Conservation (phyloP, 2,797 vertebrate species). For the Onychomys torridus region DNA sequence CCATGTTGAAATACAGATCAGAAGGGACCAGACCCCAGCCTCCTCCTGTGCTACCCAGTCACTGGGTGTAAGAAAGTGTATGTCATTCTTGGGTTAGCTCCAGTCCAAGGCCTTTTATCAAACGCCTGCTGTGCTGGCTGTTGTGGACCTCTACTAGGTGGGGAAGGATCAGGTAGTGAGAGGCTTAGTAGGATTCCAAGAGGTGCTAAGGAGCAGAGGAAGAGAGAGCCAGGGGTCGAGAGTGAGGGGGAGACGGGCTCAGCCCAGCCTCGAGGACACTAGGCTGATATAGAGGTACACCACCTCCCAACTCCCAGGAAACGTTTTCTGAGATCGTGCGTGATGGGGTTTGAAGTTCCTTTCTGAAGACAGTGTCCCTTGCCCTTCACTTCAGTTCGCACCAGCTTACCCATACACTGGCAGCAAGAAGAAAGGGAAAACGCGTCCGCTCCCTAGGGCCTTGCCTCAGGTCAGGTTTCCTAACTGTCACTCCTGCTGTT, state of each 20-base stretch:
- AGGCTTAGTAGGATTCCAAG: not conserved
- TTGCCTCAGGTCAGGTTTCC: fast-evolving
- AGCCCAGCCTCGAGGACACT: fast-evolving
- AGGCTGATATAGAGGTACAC: not conserved
- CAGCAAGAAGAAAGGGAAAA: not conserved
- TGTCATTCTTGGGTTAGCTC: not conserved
- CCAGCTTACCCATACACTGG: fast-evolving
- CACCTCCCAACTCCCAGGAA: not conserved
- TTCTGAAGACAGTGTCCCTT: fast-evolving
- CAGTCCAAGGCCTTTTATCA: not conserved
- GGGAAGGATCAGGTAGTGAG: not conserved
- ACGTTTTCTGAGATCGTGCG: fast-evolving
- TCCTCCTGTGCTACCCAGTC: not conserved
- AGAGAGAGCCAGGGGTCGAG: not conserved
- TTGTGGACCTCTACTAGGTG: fast-evolving
- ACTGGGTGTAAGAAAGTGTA: fast-evolving
- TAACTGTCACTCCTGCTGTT: not conserved
- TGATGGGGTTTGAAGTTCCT: fast-evolving
- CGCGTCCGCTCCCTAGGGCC: not conserved
- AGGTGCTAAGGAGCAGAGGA: not conserved
- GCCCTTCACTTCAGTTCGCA: fast-evolving
- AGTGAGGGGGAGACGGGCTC: too few relatives aligned
- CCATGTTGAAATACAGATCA: not conserved
- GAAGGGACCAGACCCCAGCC: fast-evolving
- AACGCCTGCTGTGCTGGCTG: fast-evolving